These are phyloP conservation scores for Melospiza georgiana DNA, from an alignment of 2,113 vertebrate genomes.

Conservation along the genomic window DNA sequence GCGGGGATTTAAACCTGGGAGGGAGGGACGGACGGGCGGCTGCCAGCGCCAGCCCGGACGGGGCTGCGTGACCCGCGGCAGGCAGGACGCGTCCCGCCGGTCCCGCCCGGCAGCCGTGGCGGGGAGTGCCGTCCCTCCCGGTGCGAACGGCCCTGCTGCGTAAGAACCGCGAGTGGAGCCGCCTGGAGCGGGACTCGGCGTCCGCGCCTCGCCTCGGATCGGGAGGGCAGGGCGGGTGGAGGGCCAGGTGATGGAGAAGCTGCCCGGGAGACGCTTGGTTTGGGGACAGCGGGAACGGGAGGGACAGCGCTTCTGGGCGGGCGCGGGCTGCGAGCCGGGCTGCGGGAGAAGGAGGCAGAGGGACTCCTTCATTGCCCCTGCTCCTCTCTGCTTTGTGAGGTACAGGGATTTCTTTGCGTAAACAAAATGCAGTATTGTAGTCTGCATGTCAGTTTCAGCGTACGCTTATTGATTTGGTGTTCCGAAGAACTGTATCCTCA, in stretches of 20 bases:
- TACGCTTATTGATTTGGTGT: fast-evolving
- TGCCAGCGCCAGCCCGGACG: not conserved
- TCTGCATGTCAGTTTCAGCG: not conserved
- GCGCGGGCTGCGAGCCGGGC: not conserved
- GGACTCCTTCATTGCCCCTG: not conserved
- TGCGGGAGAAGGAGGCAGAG: fast-evolving
- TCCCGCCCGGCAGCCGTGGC: not conserved
- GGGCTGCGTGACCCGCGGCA: not conserved
- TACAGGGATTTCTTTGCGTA: not conserved
- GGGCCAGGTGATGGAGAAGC: not conserved
- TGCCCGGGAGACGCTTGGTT: not conserved
- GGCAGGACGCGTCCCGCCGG: not conserved
- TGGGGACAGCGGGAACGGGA: not conserved
- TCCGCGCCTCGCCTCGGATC: too few relatives aligned
- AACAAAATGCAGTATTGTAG: fast-evolving
- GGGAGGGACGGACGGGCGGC: not conserved
- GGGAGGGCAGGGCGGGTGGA: not conserved
- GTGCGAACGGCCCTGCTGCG: not conserved
- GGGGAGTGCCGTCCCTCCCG: not conserved
- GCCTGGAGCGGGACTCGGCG: not conserved
- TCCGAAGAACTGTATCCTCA: not conserved
- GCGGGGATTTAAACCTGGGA: conserved; percentile 30
- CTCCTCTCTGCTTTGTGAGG: not conserved
- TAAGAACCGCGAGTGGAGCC: not conserved
- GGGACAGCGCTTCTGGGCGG: not conserved